These are phyloP conservation scores for Euglossa dilemma DNA, from an alignment of 1,140 invertebrate genomes.

Conservation along the genomic window DNA sequence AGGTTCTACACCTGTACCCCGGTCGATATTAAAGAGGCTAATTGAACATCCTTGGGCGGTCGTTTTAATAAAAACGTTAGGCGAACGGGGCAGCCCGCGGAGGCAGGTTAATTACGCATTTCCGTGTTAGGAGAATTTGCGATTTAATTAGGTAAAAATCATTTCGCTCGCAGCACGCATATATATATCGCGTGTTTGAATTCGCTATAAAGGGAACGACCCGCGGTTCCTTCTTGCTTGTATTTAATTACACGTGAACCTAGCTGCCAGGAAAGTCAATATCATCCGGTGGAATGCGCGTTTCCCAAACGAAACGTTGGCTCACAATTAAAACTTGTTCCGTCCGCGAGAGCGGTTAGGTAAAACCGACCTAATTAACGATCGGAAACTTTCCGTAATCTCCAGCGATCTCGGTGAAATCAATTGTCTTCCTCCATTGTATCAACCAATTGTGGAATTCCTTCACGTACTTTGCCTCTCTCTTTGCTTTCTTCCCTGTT, in stretches of 20 bases:
- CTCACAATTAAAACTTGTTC: conserved; percentile 7
- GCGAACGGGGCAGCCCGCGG: no score
- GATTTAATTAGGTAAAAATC: no score
- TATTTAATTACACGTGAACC: background rate
- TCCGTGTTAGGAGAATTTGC: no score
- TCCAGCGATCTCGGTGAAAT: background rate
- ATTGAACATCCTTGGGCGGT: no score
- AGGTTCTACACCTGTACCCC: no score
- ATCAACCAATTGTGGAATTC: background rate
- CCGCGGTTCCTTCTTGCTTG: background rate
- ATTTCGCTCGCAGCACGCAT: no score
- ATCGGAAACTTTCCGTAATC: background rate
- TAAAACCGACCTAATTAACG: conserved; percentile 17
- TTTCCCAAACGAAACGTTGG: no score
- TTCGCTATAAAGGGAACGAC: background rate
- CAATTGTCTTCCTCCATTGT: background rate
- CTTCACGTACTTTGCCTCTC: background rate
- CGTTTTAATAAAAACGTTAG: no score
- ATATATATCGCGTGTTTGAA: background rate
- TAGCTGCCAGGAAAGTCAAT: background rate
- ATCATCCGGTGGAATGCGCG: background rate
- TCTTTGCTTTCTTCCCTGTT: no score
- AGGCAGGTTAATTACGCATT: no score
- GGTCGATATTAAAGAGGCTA: no score
- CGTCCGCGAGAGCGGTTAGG: background rate